Evolutionary conservation across 2,888 invertebrate species (phyloP).

Genomic region (Arenicola marina): DNA sequence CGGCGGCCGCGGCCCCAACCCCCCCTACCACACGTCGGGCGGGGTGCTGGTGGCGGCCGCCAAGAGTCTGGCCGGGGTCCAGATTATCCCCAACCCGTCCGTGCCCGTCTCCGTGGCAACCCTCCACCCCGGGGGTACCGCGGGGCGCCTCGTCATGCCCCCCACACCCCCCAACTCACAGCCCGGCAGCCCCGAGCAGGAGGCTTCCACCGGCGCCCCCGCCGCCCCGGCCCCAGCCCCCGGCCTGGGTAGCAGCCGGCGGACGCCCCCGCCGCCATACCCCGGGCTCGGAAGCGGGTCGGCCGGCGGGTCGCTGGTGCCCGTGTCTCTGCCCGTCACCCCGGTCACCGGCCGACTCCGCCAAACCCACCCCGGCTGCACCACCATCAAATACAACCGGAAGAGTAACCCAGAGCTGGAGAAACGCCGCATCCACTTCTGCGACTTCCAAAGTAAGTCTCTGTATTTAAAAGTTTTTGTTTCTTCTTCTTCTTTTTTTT

Average conservation of each 20-base stretch:
- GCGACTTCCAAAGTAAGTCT: slow-evolving; percentile 77
- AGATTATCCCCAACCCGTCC: neutral
- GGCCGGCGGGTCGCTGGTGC: neutral
- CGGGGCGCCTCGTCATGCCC: neutral
- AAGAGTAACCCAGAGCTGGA: slow-evolving; percentile 96
- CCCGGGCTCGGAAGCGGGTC: neutral
- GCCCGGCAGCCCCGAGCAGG: neutral
- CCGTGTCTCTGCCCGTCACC: slow-evolving; percentile 19
- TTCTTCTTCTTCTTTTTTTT: too few relatives aligned
- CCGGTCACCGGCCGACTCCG: slow-evolving; percentile 34
- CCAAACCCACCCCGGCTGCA: slow-evolving; percentile 58
- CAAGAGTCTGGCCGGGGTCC: slow-evolving; percentile 1
- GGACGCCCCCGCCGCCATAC: slow-evolving; percentile 5
- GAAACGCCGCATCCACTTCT: slow-evolving; percentile 93
- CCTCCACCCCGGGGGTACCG: neutral
- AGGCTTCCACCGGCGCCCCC: neutral
- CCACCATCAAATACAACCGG: slow-evolving; percentile 78
- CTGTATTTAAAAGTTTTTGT: too few relatives aligned
- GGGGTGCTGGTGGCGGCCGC: neutral
- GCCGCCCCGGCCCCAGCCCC: neutral
- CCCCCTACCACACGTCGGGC: too few relatives aligned
- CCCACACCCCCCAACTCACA: neutral
- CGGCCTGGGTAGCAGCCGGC: neutral
- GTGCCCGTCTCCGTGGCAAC: neutral
- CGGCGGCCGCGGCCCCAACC: too few relatives aligned